Base-by-base conservation (phyloP, 2,888 invertebrate species). In the Morpho helenor region DNA sequence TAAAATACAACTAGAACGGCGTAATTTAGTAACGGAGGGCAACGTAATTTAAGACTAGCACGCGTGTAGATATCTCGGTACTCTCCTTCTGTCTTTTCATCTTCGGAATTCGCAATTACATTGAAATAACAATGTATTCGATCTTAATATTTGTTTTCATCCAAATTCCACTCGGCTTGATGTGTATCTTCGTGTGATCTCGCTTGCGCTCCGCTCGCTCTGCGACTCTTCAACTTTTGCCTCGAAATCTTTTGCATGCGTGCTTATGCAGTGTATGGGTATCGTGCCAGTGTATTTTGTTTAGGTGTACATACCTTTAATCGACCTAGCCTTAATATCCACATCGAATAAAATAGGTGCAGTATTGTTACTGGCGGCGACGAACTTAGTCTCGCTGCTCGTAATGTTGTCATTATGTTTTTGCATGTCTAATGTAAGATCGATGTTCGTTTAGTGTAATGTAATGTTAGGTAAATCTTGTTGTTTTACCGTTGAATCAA, bases 71-170 rank as follows among this genome's bases (percentile, higher is more conserved):
- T 69, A 57, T 71, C 75, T 76, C 75, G 72, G 67, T 68, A 73
- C 76, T 76, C 72, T 65, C 64, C 69, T 71, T 71, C 70, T 72
- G 66, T 71, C 66, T 66, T 68, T 70, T 74, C 67, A 64, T 60
- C 67, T 71, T 69, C 79, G 66, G 62, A 60, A 61, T 46, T 61
- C 52, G 52, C 45, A 10, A 76, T 87, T 87, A 84, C 89, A 87
- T 88, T 87, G 82, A 88, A 87, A 88, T 88, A 88, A 88, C 88
- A 87, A 88, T 89, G 89, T 90, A 87, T 87, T 80, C 67, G 65
- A 59, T 63, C 65, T 68, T 69, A 64, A 75, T 73, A 80, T 87
- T 88, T 87, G 86, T 87, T 81, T 75, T 88, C 90, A 90, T 90
- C 90, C 90, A 90, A 89, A 89, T 90, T 89, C 90, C 89, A 70